phyloP scores from a whole-genome alignment of 53 echinoderm and acorn worm genomes.

The Holothuria scabra region DNA sequence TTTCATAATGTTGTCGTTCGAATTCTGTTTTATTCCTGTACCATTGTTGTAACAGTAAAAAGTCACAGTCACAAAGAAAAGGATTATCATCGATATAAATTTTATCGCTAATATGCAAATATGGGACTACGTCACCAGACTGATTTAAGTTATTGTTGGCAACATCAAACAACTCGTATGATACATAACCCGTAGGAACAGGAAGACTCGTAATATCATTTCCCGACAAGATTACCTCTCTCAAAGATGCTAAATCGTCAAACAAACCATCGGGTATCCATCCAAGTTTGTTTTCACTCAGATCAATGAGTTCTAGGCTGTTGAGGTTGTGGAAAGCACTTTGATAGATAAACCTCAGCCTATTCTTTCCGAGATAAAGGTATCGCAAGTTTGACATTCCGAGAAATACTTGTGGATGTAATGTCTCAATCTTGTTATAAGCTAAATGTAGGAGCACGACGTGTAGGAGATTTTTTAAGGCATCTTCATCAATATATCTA shows the following conservation, averaged over 20 bases:
- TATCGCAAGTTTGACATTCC: too few species aligned
- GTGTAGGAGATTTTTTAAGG: too few species aligned
- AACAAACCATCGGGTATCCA: slow-evolving; percentile 9
- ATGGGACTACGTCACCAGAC: background rate
- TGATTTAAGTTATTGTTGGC: background rate
- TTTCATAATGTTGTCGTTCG: too few species aligned
- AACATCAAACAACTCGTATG: background rate
- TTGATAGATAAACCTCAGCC: background rate
- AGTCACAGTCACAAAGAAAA: slow-evolving; percentile 18
- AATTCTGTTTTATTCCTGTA: background rate
- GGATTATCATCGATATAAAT: background rate
- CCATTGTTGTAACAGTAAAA: background rate
- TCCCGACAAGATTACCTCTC: background rate
- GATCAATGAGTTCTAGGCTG: background rate
- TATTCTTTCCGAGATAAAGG: background rate
- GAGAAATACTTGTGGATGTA: too few species aligned
- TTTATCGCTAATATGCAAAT: background rate
- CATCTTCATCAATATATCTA: too few species aligned
- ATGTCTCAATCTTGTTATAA: too few species aligned
- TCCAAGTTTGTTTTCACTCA: background rate
- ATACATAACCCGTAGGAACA: background rate
- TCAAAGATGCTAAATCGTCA: background rate
- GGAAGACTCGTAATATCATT: background rate
- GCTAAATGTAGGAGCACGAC: too few species aligned
- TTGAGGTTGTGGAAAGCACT: background rate